Evolutionary conservation across 2,888 invertebrate genomes (phyloP).

Genomic region (Pseudococcus longispinus): DNA sequence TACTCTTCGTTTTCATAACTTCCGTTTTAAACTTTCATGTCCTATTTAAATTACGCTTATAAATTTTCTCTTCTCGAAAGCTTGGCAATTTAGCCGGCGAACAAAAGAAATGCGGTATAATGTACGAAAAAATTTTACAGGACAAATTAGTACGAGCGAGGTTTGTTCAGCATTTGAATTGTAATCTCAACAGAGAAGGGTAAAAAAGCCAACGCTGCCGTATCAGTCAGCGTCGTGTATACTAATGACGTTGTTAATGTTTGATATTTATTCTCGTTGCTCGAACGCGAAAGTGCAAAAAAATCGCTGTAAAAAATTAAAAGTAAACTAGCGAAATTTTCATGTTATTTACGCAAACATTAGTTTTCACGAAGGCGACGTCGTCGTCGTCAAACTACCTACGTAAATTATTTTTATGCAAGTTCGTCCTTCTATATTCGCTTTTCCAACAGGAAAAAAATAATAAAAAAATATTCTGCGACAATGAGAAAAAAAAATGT

Average conservation of each 20-base stretch:
- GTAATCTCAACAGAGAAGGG: background rate
- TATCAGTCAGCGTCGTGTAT: constrained; percentile 21
- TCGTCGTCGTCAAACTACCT: background rate
- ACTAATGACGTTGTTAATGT: constrained; percentile 44
- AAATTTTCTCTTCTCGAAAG: constrained; percentile 35
- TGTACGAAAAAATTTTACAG: constrained; percentile 25
- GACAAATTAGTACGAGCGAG: constrained; percentile 23
- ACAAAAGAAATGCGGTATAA: constrained; percentile 37
- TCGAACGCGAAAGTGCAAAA: background rate
- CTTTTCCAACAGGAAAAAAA: background rate
- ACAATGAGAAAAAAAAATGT: background rate
- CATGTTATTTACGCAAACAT: constrained; percentile 34
- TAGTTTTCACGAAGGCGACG: constrained; percentile 1
- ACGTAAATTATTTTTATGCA: constrained; percentile 11
- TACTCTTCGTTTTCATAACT: constrained; percentile 35
- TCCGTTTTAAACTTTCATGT: constrained; percentile 45
- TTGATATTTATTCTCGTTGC: constrained; percentile 38
- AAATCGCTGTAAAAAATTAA: constrained; percentile 37
- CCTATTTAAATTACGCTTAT: constrained; percentile 45
- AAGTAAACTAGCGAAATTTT: constrained; percentile 36
- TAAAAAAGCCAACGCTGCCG: background rate
- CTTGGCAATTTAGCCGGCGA: constrained; percentile 11
- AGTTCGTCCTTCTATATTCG: background rate
- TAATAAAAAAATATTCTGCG: background rate
- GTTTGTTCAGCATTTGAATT: background rate